A percentile compares a stretch with the other conserved stretches of the same genome.
Evolutionary conservation across 2,888 invertebrate species (phyloP).

Genomic region (Eilema griseolum): DNA sequence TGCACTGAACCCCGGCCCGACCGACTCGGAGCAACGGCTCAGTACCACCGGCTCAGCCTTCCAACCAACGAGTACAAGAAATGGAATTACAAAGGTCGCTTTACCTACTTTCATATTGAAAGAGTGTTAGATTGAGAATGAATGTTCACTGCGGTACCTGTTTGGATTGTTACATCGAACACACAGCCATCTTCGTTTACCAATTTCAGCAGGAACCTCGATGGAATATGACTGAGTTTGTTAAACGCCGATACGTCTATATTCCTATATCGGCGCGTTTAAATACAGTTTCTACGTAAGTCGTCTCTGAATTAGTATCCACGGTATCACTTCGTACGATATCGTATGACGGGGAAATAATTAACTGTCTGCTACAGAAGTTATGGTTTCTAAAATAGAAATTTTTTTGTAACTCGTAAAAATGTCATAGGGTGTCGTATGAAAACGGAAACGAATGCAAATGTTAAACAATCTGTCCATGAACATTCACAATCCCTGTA

Average conservation of each 20-base stretch:
- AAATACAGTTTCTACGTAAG: neutral
- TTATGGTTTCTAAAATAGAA: constrained; percentile 25
- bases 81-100: constrained; percentile 6
- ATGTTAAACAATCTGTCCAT: constrained; percentile 54
- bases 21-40: neutral
- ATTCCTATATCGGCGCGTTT: neutral
- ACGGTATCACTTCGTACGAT: constrained; percentile 23
- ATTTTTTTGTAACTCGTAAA: constrained; percentile 30
- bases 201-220: neutral
- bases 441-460: constrained; percentile 39
- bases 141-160: neutral
- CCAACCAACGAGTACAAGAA: constrained; percentile 11
- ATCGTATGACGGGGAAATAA: constrained; percentile 20
- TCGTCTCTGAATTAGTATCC: neutral
- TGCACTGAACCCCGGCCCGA: neutral
- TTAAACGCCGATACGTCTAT: neutral
- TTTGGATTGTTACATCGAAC: neutral
- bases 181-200: neutral
- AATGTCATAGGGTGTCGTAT: constrained; percentile 31
- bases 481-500: constrained; percentile 62
- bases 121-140: constrained; percentile 1
- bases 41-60: neutral
- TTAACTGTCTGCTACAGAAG: constrained; percentile 25
- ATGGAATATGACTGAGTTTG: neutral
- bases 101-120: neutral